Evolutionary conservation across 2,113 vertebrate genomes (phyloP).

Genomic region (Nibea albiflora): DNA sequence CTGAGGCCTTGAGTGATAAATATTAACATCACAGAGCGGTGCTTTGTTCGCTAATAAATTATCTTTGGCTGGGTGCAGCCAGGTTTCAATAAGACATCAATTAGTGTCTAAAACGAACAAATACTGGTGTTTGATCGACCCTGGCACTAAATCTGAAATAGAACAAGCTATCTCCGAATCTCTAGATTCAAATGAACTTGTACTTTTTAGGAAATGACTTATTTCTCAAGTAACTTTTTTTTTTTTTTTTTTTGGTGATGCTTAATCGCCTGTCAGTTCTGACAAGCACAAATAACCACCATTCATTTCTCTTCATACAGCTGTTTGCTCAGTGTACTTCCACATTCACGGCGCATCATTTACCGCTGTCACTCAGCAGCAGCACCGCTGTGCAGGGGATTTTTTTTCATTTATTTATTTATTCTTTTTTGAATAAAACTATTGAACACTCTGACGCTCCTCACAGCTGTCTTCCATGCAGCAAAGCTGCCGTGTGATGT

Average conservation of each 20-base stretch:
- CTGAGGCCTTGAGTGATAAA: not conserved
- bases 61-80: not conserved
- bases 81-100: not conserved
- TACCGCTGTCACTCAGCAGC: not conserved
- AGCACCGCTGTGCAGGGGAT: not conserved
- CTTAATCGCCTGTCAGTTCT: slow-evolving; percentile 1
- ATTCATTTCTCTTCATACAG: not conserved
- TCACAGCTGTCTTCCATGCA: slow-evolving; percentile 39
- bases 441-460: not conserved
- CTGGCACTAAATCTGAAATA: not conserved
- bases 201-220: not conserved
- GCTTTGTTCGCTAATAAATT: too few relatives aligned
- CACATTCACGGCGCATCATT: slow-evolving; percentile 28
- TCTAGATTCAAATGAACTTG: not conserved
- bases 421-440: slow-evolving; percentile 9
- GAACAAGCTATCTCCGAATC: not conserved
- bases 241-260: too few relatives aligned
- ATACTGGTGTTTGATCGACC: not conserved
- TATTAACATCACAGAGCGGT: not conserved
- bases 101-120: not conserved
- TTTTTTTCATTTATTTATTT: too few relatives aligned
- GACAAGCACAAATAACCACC: slow-evolving; percentile 11
- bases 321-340: slow-evolving; percentile 17
- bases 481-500: slow-evolving; percentile 17
- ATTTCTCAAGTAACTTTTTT: not conserved